Conservation (phyloP, 2,888 invertebrate species). For the Lagria hirta region DNA sequence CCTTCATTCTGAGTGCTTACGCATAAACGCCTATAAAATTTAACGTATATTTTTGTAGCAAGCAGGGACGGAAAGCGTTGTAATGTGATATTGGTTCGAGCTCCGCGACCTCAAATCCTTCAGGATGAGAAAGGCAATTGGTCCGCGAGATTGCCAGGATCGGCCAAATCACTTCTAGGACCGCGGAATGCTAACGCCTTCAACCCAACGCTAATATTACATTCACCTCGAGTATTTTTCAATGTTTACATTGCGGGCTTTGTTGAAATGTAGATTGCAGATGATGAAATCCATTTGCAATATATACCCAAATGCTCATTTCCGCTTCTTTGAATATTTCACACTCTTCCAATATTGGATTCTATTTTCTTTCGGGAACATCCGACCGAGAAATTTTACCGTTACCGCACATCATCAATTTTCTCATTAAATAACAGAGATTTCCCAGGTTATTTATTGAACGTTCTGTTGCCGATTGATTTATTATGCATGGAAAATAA, state of each 20-base stretch:
- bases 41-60: constrained; percentile 53
- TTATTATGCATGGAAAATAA: constrained; percentile 8
- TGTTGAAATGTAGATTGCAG: constrained; percentile 53
- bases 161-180: constrained; percentile 49
- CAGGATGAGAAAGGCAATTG: constrained; percentile 50
- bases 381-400: constrained; percentile 15
- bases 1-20: constrained; percentile 50
- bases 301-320: constrained; percentile 44
- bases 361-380: constrained; percentile 17
- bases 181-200: constrained; percentile 36
- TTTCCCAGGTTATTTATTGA: constrained; percentile 10
- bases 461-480: constrained; percentile 1
- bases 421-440: constrained; percentile 27
- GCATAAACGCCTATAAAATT: constrained; percentile 52
- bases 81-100: constrained; percentile 51
- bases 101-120: constrained; percentile 42
- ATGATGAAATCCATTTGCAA: constrained; percentile 52
- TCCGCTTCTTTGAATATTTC: constrained; percentile 40
- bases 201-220: constrained; percentile 46
- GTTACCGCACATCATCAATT: constrained; percentile 20
- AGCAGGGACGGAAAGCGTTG: constrained; percentile 48
- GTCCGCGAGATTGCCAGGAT: constrained; percentile 48
- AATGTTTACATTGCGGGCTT: constrained; percentile 53
- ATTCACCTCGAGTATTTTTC: constrained; percentile 53
- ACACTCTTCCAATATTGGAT: constrained; percentile 32